Evolutionary conservation across 1,140 invertebrate genomes (phyloP).

Genomic region (Zaprionus lachaisei): DNA sequence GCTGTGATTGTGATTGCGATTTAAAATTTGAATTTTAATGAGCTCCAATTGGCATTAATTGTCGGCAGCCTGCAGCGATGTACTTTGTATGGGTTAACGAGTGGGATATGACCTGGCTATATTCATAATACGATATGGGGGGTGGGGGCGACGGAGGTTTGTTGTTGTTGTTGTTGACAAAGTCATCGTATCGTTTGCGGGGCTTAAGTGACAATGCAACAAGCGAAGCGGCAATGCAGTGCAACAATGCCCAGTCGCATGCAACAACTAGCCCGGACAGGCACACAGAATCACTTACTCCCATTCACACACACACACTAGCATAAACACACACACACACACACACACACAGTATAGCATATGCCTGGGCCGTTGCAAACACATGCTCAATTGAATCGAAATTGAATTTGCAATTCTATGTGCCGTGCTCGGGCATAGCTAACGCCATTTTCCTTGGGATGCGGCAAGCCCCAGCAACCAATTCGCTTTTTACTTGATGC

Average conservation of each 20-base stretch:
- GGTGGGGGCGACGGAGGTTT: not conserved
- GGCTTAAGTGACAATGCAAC: slow-evolving; percentile 73
- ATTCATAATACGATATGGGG: not conserved
- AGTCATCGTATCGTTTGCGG: slow-evolving; percentile 63
- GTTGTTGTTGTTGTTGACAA: slow-evolving; percentile 50
- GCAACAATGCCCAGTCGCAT: slow-evolving; percentile 61
- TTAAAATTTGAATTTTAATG: slow-evolving; percentile 72
- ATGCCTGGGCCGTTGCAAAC: slow-evolving; percentile 72
- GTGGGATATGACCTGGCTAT: slow-evolving; percentile 7
- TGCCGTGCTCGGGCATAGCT: slow-evolving; percentile 59
- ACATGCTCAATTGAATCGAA: slow-evolving; percentile 83
- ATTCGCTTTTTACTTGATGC: slow-evolving; percentile 29
- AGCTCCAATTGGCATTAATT: slow-evolving; percentile 73
- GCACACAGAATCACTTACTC: slow-evolving; percentile 18
- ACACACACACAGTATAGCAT: slow-evolving; percentile 45
- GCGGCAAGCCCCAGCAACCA: slow-evolving; percentile 45
- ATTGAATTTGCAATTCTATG: slow-evolving; percentile 83
- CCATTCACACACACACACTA: slow-evolving; percentile 6
- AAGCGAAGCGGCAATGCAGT: slow-evolving; percentile 60
- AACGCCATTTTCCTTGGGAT: slow-evolving; percentile 79
- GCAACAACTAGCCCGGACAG: slow-evolving; percentile 49
- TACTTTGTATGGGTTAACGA: slow-evolving; percentile 7
- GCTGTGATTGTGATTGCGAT: slow-evolving; percentile 19
- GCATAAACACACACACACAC: slow-evolving; percentile 35
- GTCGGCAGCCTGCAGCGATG: slow-evolving; percentile 27